phyloP scores from a whole-genome alignment of 2,888 invertebrate species.

The Seira ritae region DNA sequence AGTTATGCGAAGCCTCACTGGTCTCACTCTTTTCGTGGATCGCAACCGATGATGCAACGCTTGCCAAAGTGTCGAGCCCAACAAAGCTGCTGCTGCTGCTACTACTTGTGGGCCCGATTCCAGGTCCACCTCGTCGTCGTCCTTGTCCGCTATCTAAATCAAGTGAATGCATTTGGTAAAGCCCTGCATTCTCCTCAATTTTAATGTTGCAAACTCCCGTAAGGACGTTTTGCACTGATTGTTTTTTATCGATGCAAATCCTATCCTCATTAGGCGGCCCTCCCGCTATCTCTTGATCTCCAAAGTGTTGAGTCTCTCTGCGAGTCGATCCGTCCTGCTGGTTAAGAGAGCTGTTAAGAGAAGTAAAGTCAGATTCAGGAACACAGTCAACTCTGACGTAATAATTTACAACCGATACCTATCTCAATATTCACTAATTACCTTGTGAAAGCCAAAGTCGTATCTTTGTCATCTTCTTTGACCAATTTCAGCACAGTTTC shows the following conservation, averaged over 20 bases:
- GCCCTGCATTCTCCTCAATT: conserved; percentile 19
- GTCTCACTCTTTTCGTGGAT: neutral
- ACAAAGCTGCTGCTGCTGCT: too few species aligned
- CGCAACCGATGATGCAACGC: neutral
- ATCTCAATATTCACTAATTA: neutral
- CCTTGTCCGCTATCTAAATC: neutral
- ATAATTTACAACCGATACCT: neutral
- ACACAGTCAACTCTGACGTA: neutral
- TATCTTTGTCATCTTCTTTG: too few species aligned
- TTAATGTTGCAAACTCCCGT: conserved; percentile 25
- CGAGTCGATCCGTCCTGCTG: too few species aligned
- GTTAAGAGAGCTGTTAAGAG: neutral
- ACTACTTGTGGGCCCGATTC: too few species aligned
- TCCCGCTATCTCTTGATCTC: neutral
- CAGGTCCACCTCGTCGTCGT: neutral
- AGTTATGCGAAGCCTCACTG: neutral
- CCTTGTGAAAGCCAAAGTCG: neutral
- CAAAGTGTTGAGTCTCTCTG: neutral
- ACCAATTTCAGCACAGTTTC: neutral
- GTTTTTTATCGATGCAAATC: conserved; percentile 26
- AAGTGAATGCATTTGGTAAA: neutral
- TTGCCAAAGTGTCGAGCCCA: neutral
- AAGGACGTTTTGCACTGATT: conserved; percentile 7
- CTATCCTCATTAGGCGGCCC: too few species aligned
- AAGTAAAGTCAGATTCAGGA: neutral